A percentile compares a stretch with the other conserved stretches of the same genome.
phyloP scores from a whole-genome alignment of 2,888 invertebrate genomes.

The Xestia xanthographa region DNA sequence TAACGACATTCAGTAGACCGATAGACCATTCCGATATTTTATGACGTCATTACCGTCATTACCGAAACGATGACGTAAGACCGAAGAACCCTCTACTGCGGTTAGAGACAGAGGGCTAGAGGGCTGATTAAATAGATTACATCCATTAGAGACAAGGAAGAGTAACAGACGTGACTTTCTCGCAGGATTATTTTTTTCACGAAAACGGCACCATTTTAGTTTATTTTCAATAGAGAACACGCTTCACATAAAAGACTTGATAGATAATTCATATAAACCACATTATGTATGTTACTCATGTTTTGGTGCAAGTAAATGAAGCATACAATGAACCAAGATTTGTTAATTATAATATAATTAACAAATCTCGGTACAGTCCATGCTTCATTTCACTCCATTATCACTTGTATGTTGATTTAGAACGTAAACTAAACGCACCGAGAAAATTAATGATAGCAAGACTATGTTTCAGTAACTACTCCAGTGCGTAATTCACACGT shows the following conservation, averaged over 20 bases:
- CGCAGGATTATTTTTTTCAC: background rate
- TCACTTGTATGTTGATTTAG: constrained; percentile 80
- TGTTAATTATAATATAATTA: constrained; percentile 52
- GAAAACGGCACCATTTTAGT: background rate
- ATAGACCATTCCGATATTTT: constrained; percentile 37
- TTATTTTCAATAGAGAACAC: background rate
- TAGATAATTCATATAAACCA: background rate
- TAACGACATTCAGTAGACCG: constrained; percentile 4
- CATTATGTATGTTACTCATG: constrained; percentile 2
- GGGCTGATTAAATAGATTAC: constrained; percentile 43
- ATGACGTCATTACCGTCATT: constrained; percentile 33
- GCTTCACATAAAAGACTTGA: constrained; percentile 5
- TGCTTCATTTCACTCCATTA: constrained; percentile 83
- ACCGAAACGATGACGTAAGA: constrained; percentile 16
- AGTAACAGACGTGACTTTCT: constrained; percentile 2
- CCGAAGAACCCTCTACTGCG: background rate
- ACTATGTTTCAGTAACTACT: constrained; percentile 76
- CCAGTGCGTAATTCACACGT: constrained; percentile 80
- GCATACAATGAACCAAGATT: background rate
- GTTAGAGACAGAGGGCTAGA: constrained; percentile 1
- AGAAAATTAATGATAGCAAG: constrained; percentile 81
- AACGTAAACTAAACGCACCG: constrained; percentile 80
- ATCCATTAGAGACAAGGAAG: constrained; percentile 28
- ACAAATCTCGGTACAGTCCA: constrained; percentile 60
- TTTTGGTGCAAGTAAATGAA: background rate